Evolutionary conservation across 2,888 invertebrate genomes (phyloP), one percentile per base, ranked within the genome.

Genomic region (Vanessa cardui): DNA sequence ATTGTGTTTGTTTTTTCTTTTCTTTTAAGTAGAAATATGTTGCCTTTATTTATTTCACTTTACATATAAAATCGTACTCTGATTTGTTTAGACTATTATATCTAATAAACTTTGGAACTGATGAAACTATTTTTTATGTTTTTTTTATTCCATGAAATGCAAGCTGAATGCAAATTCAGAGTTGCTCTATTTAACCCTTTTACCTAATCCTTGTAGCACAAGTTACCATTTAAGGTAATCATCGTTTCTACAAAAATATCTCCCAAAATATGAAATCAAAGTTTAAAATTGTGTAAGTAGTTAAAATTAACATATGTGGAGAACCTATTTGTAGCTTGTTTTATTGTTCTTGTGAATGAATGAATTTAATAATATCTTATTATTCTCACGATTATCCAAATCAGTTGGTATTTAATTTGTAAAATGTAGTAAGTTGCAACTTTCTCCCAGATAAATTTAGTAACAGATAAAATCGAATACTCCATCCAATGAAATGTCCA

Each of bases 71-170:
- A 69, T 64, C 71, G 64, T 71, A 71, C 69, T 71, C 69, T 71
- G 71, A 71, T 71, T 71, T 69, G 69, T 71, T 64, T 69, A 71
- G 62, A 67, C 69, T 69, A 69, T 71, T 67, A 66, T 71, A 71
- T 69, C 69, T 71, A 69, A 71, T 71, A 71, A 71, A 71, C 66
- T 71, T 71, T 71, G 69, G 71, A 69, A 71, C 71, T 69, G 71
- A 71, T 67, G 66, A 66, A 58, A 68, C 68, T 58, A 64, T 49
- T 69, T 69, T 64, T 69, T 70, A 66, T 71, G 69, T 64, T 69
- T 66, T 65, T 64, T 58, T 60, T 44, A 49, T 61, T 54, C 44
- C 46, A 44, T 52, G 61, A 50, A 64, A 58, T 58, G 64, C 64
- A 50, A 64, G 66, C 62, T 69, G 58, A 59, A 54, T 66, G 69